A percentile compares a stretch with the other conserved stretches of the same genome.
These are phyloP conservation scores for Nymphalis c-album DNA, from an alignment of 2,888 invertebrate genomes.

Conservation along the genomic window DNA sequence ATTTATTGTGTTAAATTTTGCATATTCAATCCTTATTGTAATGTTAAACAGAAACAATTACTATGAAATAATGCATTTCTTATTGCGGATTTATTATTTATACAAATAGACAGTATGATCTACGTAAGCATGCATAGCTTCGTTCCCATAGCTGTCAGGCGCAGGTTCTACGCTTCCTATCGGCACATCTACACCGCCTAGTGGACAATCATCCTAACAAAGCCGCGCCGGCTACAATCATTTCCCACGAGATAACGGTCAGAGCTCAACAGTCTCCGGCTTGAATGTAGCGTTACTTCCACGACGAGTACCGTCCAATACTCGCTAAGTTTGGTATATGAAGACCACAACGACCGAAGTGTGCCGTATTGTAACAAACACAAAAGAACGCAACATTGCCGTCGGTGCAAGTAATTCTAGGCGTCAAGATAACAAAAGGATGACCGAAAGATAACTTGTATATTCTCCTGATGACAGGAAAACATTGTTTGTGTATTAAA, in stretches of 20 bases:
- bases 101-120: constrained; percentile 56
- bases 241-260: constrained; percentile 81
- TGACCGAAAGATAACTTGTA: constrained; percentile 70
- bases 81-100: constrained; percentile 1
- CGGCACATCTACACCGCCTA: constrained; percentile 75
- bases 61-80: neutral
- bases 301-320: constrained; percentile 59
- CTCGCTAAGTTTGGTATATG: constrained; percentile 52
- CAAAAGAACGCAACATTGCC: constrained; percentile 47
- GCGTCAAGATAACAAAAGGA: constrained; percentile 76
- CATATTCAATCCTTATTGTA: too few species aligned
- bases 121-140: constrained; percentile 61
- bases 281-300: constrained; percentile 69
- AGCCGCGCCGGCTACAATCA: constrained; percentile 75
- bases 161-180: constrained; percentile 63
- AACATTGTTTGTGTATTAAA: constrained; percentile 66
- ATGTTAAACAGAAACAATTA: neutral
- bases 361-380: constrained; percentile 62
- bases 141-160: constrained; percentile 78
- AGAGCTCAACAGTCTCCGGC: constrained; percentile 70
- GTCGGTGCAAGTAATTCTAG: constrained; percentile 55
- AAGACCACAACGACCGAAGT: constrained; percentile 48
- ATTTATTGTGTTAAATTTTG: too few species aligned
- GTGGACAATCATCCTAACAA: constrained; percentile 81
- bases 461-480: constrained; percentile 73